Percentiles rank a stretch among this genome's conserved stretches.
These are phyloP conservation scores for Gallinago stenura DNA, from an alignment of 2,797 vertebrate species.

Conservation along the genomic window DNA sequence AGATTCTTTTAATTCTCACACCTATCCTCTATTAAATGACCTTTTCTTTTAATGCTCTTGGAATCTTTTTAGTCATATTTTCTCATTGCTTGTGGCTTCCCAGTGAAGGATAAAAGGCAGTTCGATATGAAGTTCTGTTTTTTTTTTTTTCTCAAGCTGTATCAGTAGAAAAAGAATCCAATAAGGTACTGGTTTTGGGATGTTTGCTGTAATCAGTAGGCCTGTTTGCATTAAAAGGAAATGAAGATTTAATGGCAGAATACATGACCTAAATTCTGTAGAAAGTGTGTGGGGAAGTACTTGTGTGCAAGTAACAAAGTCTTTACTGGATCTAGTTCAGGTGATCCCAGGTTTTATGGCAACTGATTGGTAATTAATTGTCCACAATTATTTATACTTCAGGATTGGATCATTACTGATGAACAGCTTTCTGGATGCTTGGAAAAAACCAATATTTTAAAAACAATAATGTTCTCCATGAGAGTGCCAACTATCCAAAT, in stretches of 20 bases:
- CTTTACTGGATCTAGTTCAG: background rate
- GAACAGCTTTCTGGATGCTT: background rate
- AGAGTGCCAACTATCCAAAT: background rate
- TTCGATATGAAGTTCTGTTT: background rate
- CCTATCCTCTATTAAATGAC: background rate
- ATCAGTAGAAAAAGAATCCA: background rate
- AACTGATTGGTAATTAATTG: background rate
- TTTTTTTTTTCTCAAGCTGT: background rate
- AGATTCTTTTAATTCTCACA: background rate
- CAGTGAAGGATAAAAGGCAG: background rate
- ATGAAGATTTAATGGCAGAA: background rate
- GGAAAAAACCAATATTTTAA: background rate
- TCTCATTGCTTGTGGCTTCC: background rate
- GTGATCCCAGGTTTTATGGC: background rate
- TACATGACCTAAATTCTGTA: background rate
- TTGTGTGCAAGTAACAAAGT: background rate
- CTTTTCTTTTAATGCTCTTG: background rate
- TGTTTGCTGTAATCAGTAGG: background rate
- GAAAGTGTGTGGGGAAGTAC: rapidly evolving
- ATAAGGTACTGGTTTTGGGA: background rate
- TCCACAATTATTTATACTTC: background rate
- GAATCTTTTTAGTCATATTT: background rate
- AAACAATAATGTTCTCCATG: background rate
- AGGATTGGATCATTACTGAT: background rate
- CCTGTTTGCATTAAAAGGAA: background rate